Evolutionary conservation across 2,113 vertebrate species (phyloP).

Genomic region (Eptesicus fuscus): DNA sequence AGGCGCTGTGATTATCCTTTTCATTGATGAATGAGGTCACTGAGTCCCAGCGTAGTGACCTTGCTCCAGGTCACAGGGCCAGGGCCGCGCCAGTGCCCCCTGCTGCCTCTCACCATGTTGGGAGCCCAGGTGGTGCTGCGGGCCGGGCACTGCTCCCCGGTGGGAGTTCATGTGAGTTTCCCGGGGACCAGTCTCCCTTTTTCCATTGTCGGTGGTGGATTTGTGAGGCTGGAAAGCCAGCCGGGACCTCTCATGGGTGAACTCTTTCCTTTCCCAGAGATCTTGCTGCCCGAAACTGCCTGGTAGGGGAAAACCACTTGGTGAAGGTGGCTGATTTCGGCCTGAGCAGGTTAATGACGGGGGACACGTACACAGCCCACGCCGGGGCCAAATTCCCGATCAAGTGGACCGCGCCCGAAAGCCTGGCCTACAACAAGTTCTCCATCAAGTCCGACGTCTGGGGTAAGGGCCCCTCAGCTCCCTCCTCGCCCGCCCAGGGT

Average conservation of each 20-base stretch:
- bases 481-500: rapidly evolving
- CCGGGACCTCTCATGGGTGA: background rate
- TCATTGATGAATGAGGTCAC: background rate
- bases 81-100: background rate
- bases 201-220: background rate
- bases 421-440: slow-evolving; percentile 99
- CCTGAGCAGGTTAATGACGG: slow-evolving; percentile 96
- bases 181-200: rapidly evolving
- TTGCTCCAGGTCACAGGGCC: background rate
- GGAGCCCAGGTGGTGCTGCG: background rate
- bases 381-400: slow-evolving; percentile 98
- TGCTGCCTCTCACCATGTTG: rapidly evolving
- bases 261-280: slow-evolving; percentile 83
- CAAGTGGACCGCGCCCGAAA: slow-evolving; percentile 98
- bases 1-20: rapidly evolving
- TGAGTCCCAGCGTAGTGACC: background rate
- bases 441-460: slow-evolving; percentile 99
- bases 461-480: slow-evolving; percentile 84
- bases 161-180: rapidly evolving
- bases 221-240: background rate
- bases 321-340: slow-evolving; percentile 99
- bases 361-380: slow-evolving; percentile 96
- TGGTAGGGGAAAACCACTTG: slow-evolving; percentile 98
- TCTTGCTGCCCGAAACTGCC: slow-evolving; percentile 97
- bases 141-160: rapidly evolving